Evolutionary conservation across 2,888 invertebrate genomes (phyloP).

Genomic region (Limnephilus rhombicus): DNA sequence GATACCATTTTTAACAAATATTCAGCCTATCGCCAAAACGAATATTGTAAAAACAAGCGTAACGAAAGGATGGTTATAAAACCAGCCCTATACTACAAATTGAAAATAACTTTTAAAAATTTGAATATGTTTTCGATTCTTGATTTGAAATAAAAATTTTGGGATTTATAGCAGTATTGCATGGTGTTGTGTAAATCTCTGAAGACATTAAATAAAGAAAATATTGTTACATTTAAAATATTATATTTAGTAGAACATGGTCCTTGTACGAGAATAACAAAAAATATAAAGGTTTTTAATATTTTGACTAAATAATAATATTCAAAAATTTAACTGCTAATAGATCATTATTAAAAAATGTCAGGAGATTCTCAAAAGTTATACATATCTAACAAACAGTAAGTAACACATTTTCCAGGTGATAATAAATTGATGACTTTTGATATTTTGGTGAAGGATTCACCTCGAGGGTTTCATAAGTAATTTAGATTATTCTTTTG

Average conservation of each 20-base stretch:
- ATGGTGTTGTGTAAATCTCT: background rate
- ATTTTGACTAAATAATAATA: conserved; percentile 39
- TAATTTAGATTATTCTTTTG: background rate
- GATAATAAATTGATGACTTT: background rate
- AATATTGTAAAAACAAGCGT: too few species aligned
- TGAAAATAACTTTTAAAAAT: too few species aligned
- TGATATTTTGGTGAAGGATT: background rate
- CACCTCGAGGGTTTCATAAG: background rate
- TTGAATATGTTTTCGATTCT: too few species aligned
- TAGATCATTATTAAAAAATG: background rate
- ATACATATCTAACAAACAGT: background rate
- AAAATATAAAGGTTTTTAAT: conserved; percentile 48
- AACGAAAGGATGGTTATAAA: too few species aligned
- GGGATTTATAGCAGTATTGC: too few species aligned
- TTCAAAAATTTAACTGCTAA: conserved; percentile 23
- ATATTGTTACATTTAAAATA: conserved; percentile 38
- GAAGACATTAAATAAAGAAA: background rate
- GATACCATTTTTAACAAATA: too few species aligned
- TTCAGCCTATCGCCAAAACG: too few species aligned
- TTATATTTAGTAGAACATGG: conserved; percentile 39
- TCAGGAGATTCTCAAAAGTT: conserved; percentile 13
- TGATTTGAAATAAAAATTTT: too few species aligned
- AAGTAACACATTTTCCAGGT: background rate
- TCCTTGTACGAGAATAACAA: conserved; percentile 46
- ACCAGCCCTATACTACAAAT: too few species aligned